These are phyloP conservation scores for Polyergus mexicanus DNA, from an alignment of 1,140 invertebrate species.

Conservation along the genomic window DNA sequence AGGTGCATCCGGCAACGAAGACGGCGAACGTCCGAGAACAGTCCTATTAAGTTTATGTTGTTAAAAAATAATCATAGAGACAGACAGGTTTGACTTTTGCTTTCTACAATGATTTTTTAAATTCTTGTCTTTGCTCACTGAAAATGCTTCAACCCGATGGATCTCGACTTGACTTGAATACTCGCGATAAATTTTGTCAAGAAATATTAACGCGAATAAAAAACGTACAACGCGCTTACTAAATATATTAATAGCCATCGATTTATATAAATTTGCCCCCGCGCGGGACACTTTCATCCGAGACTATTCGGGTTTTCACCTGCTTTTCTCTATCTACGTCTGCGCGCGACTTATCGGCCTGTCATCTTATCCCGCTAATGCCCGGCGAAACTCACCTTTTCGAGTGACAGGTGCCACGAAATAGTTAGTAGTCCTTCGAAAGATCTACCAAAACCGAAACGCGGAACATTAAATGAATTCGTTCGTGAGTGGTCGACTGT, in stretches of 20 bases:
- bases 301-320: slow-evolving; percentile 70
- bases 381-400: slow-evolving; percentile 54
- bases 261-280: slow-evolving; percentile 42
- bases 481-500: slow-evolving; percentile 22
- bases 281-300: not conserved
- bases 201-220: not conserved
- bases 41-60: not conserved
- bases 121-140: not conserved
- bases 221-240: not conserved
- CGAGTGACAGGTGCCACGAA: slow-evolving; percentile 70
- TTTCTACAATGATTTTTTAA: not conserved
- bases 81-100: not conserved
- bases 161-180: not conserved
- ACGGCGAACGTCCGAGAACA: not conserved
- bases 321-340: slow-evolving; percentile 71
- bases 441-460: slow-evolving; percentile 55
- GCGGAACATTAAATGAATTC: slow-evolving; percentile 38
- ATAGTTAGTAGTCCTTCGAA: slow-evolving; percentile 55
- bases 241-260: slow-evolving; percentile 33
- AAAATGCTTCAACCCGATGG: not conserved
- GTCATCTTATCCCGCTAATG: slow-evolving; percentile 71
- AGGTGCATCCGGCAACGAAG: slow-evolving; percentile 24
- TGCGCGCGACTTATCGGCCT: slow-evolving; percentile 66
- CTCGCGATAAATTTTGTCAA: not conserved
- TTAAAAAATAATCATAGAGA: not conserved